Evolutionary conservation across 2,797 vertebrate genomes (phyloP), one percentile per base, ranked within the genome.

Genomic region (Gambusia yucatana): DNA sequence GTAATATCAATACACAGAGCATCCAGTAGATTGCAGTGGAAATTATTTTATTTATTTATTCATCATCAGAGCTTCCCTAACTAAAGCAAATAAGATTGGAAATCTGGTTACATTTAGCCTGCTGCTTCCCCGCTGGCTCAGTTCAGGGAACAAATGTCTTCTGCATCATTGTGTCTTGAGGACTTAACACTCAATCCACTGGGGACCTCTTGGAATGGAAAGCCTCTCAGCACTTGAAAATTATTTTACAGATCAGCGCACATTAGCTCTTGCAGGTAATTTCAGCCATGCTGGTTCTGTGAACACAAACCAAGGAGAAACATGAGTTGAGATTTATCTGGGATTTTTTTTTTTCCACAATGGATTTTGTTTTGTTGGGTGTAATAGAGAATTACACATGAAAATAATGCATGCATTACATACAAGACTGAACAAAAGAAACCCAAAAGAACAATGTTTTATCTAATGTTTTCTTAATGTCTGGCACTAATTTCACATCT

Each of bases 231-330:
- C 92, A 88, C 91, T 93, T 92, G 83, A 84, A 85, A 89, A 92
- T 93, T 91, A 93, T 90, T 93, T 92, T 91, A 91, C 93, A 93
- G 86, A 94, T 94, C 88, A 81, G 85, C 84, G 89, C 91, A 92
- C 89, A 81, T 94, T 92, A 93, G 91, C 91, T 92, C 90, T 89
- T 91, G 90, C 91, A 93, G 89, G 90, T 94, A 94, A 95, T 93
- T 93, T 81, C 86, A 82, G 88, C 79, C 79, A 79, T 72, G 70
- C 71, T 6, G 36, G 48, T 30, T 81, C 72, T 86, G 77, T 83
- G 81, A 80, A 75, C 86, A 80, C 77, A 87, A 86, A 83, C 82
- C 82, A 87, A 28, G 57, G 75, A 77, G 75, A 87, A 79, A 65
- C 71, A 61, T 9, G 28, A 59, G 57, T 59, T 10, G 4, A 59